Evolutionary conservation across 2,113 vertebrate genomes (phyloP).

Genomic region (Nematolebias whitei): DNA sequence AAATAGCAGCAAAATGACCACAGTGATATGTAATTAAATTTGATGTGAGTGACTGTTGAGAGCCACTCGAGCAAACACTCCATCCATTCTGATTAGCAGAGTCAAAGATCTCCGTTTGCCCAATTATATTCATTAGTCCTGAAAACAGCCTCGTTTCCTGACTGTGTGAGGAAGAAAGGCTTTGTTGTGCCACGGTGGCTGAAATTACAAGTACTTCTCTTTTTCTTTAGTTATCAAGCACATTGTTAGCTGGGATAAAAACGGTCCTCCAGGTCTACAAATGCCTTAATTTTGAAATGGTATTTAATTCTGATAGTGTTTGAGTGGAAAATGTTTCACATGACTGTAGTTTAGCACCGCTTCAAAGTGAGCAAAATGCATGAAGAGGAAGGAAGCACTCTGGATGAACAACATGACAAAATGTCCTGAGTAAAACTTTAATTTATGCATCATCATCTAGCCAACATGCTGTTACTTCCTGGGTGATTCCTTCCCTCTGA

Average conservation of each 20-base stretch:
- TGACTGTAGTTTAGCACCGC: not conserved
- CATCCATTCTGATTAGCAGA: slow-evolving; percentile 42
- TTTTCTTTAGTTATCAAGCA: slow-evolving; percentile 5
- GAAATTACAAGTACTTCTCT: slow-evolving; percentile 19
- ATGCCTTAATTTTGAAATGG: not conserved
- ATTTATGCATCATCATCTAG: too few species aligned
- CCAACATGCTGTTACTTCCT: not conserved
- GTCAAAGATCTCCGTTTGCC: slow-evolving; percentile 22
- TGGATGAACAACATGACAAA: not conserved
- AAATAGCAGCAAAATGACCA: slow-evolving; percentile 29
- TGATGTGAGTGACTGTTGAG: slow-evolving; percentile 33
- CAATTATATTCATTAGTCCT: slow-evolving; percentile 41
- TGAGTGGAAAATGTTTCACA: not conserved
- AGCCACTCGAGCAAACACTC: slow-evolving; percentile 12
- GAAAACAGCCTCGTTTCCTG: slow-evolving; percentile 38
- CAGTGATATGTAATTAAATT: slow-evolving; percentile 27
- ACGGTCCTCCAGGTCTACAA: not conserved
- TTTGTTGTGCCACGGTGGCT: slow-evolving; percentile 11
- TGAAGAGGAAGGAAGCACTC: not conserved
- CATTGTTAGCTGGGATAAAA: not conserved
- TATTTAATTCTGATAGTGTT: not conserved
- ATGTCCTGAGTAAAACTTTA: not conserved
- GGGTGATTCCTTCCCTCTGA: not conserved
- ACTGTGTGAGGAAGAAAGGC: slow-evolving; percentile 1
- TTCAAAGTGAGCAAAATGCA: not conserved